Evolutionary conservation across 2,113 vertebrate species (phyloP).

Genomic region (Phrynosoma blainvillii): DNA sequence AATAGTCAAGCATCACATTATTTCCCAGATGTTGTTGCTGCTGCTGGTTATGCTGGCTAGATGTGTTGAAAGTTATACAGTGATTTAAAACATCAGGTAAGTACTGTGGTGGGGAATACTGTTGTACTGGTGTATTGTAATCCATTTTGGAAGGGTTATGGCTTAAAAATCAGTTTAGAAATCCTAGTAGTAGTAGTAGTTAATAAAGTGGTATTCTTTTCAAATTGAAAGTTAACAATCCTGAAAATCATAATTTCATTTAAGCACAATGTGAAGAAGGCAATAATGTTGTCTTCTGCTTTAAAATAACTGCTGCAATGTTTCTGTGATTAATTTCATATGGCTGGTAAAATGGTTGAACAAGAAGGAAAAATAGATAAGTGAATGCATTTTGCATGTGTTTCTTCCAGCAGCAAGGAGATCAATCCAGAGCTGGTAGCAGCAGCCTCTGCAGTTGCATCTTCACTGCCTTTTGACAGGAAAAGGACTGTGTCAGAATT

Average conservation of each 20-base stretch:
- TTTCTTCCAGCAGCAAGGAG: conserved; percentile 59
- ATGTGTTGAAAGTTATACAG: background rate
- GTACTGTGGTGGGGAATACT: background rate
- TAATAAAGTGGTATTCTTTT: background rate
- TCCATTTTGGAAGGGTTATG: background rate
- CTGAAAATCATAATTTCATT: background rate
- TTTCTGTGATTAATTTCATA: background rate
- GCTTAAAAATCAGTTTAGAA: background rate
- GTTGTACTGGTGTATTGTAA: background rate
- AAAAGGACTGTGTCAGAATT: conserved; percentile 84
- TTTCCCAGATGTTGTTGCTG: background rate
- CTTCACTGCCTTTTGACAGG: conserved; percentile 79
- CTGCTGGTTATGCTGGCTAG: background rate
- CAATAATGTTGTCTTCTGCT: background rate
- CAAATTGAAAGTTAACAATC: background rate
- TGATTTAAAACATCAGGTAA: too few relatives aligned
- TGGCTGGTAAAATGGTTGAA: background rate
- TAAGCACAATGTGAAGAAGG: background rate
- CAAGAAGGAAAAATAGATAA: background rate
- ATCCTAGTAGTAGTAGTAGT: background rate
- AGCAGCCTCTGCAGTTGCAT: conserved; percentile 86
- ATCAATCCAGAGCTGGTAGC: conserved; percentile 82
- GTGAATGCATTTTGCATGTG: fast-evolving
- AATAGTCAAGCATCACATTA: too few relatives aligned
- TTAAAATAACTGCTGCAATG: background rate